These are phyloP conservation scores for Rousettus madagascariensis DNA, from an alignment of 2,797 vertebrate species.

Conservation along the genomic window DNA sequence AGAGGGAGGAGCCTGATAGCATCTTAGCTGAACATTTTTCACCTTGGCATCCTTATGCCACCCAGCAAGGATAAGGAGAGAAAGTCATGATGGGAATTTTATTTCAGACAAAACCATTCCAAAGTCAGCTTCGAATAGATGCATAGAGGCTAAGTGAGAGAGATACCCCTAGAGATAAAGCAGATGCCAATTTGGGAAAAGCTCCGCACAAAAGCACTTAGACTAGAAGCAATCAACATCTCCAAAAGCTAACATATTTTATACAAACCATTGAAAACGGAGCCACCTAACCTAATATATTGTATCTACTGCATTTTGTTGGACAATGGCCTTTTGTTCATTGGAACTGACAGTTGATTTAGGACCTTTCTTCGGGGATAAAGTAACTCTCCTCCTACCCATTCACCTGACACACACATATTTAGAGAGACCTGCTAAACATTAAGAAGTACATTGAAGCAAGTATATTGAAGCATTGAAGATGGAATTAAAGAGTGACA, in stretches of 20 bases:
- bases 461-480: background rate
- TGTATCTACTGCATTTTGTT: slow-evolving; percentile 9
- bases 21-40: background rate
- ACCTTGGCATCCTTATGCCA: background rate
- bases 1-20: background rate
- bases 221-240: slow-evolving; percentile 60
- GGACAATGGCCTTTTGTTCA: slow-evolving; percentile 34
- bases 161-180: slow-evolving; percentile 49
- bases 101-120: slow-evolving; percentile 59
- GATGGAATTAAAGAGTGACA: slow-evolving; percentile 48
- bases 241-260: slow-evolving; percentile 51
- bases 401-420: background rate
- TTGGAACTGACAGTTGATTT: slow-evolving; percentile 56
- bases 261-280: slow-evolving; percentile 43
- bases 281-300: background rate
- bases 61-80: slow-evolving; percentile 39
- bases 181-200: slow-evolving; percentile 37
- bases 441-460: slow-evolving; percentile 46
- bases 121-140: slow-evolving; percentile 61
- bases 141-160: slow-evolving; percentile 42
- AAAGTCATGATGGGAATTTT: slow-evolving; percentile 45
- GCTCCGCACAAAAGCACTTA: background rate
- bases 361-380: slow-evolving; percentile 44
- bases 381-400: background rate
- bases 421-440: slow-evolving; percentile 16